phyloP scores from a whole-genome alignment of 1,140 invertebrate genomes.

The Charaxes varanes region DNA sequence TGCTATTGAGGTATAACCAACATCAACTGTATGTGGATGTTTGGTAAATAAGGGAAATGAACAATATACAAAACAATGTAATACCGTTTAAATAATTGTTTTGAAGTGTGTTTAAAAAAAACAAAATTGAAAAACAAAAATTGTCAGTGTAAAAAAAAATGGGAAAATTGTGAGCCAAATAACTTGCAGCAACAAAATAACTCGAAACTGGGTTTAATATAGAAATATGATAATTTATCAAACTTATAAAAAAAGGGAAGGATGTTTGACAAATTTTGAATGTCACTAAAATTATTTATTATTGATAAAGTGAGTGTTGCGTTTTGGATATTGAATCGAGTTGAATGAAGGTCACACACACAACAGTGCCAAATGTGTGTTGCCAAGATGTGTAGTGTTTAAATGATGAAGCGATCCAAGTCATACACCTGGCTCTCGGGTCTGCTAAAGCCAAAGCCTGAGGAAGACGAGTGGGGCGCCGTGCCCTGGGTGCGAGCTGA shows the following conservation, averaged over 20 bases:
- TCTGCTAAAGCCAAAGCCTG: slow-evolving; percentile 45
- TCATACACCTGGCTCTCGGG: slow-evolving; percentile 67
- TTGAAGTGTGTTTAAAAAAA: slow-evolving; percentile 9
- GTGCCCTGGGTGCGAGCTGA: slow-evolving; percentile 52
- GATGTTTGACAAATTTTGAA: too few species aligned
- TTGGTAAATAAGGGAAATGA: too few species aligned
- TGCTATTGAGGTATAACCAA: too few species aligned
- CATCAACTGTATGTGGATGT: too few species aligned
- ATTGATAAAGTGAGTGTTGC: background rate
- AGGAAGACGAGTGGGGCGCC: slow-evolving; percentile 54
- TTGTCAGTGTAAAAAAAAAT: background rate
- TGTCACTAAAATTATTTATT: background rate
- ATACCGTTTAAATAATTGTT: too few species aligned
- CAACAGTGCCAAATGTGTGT: slow-evolving; percentile 5
- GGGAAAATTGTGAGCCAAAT: too few species aligned
- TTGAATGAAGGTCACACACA: background rate
- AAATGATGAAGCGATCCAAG: slow-evolving; percentile 63
- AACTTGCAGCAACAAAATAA: too few species aligned
- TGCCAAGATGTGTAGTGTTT: slow-evolving; percentile 15
- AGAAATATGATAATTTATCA: too few species aligned
- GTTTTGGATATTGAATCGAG: too few species aligned
- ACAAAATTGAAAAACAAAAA: background rate
- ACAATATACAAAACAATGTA: too few species aligned
- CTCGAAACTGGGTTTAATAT: too few species aligned
- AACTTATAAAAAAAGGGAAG: too few species aligned